Conservation (phyloP, 2,797 vertebrate genomes). For the Gadopsis bispinosus region DNA sequence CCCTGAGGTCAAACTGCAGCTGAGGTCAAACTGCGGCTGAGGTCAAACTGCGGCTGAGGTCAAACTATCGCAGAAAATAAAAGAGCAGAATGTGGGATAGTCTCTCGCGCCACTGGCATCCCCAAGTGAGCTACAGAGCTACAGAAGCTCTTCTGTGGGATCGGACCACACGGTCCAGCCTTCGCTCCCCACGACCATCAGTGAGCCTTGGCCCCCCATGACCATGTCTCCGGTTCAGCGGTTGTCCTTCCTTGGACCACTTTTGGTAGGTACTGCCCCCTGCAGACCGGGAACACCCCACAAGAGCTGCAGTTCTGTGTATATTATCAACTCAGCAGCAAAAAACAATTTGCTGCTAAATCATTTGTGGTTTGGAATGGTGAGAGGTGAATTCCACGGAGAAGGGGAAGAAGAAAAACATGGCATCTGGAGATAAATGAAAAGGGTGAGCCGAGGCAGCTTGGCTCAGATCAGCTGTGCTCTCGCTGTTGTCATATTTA, state of each 20-base stretch:
- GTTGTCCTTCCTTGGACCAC: too few relatives aligned
- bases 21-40: slow-evolving; percentile 6
- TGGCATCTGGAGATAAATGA: neutral
- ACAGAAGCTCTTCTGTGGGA: too few relatives aligned
- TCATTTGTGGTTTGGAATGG: neutral
- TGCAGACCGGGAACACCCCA: too few relatives aligned
- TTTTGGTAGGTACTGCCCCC: too few relatives aligned
- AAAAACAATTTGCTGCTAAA: neutral
- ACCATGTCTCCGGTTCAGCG: too few relatives aligned
- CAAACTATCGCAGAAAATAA: neutral
- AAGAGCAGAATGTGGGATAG: neutral
- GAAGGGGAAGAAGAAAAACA: neutral
- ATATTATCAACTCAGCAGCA: neutral
- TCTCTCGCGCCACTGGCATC: neutral
- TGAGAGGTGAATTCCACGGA: neutral
- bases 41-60: slow-evolving; percentile 3
- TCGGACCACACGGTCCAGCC: too few relatives aligned
- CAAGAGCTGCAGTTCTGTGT: too few relatives aligned
- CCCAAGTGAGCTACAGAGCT: too few relatives aligned
- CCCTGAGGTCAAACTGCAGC: neutral
- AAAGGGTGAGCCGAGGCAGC: neutral
- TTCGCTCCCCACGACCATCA: too few relatives aligned
- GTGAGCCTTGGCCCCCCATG: too few relatives aligned
- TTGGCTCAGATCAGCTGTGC: neutral
- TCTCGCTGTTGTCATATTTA: slow-evolving; percentile 1